Percentiles rank a stretch among this genome's conserved stretches.
phyloP scores from a whole-genome alignment of 2,888 invertebrate species.

The Acleris literana region DNA sequence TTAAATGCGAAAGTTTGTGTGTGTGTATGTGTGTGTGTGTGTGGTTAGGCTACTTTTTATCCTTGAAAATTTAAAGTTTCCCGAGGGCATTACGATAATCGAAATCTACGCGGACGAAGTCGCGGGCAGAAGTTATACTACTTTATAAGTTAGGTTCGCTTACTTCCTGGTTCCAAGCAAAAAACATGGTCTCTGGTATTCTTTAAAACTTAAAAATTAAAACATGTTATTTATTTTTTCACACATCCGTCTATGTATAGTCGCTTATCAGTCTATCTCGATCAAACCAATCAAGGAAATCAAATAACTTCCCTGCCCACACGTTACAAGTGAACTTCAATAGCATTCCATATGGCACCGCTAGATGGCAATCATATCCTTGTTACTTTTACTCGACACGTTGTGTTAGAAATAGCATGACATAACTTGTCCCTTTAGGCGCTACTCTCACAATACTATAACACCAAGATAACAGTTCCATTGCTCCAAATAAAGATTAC shows the following conservation, averaged over 20 bases:
- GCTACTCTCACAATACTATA: constrained; percentile 62
- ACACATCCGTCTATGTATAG: background rate
- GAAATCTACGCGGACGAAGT: too few relatives aligned
- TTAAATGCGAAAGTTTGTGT: too few relatives aligned
- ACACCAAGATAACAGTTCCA: constrained; percentile 48
- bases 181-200: too few relatives aligned
- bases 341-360: constrained; percentile 53
- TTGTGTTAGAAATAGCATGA: constrained; percentile 74
- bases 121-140: too few relatives aligned
- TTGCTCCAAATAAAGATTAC: constrained; percentile 32
- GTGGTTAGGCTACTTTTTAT: too few relatives aligned
- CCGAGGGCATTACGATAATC: too few relatives aligned
- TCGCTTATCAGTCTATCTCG: constrained; percentile 24
- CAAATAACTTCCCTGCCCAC: constrained; percentile 38
- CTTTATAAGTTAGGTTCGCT: too few relatives aligned
- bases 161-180: too few relatives aligned
- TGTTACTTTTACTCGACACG: constrained; percentile 72
- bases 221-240: too few relatives aligned
- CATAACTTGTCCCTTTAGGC: constrained; percentile 74
- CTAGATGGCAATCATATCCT: constrained; percentile 76
- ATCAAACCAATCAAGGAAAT: constrained; percentile 50
- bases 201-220: too few relatives aligned
- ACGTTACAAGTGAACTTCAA: constrained; percentile 55
- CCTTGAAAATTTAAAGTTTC: too few relatives aligned
- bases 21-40: too few relatives aligned